Base-by-base conservation (phyloP, 2,113 vertebrate species). In the Lepisosteus oculatus region DNA sequence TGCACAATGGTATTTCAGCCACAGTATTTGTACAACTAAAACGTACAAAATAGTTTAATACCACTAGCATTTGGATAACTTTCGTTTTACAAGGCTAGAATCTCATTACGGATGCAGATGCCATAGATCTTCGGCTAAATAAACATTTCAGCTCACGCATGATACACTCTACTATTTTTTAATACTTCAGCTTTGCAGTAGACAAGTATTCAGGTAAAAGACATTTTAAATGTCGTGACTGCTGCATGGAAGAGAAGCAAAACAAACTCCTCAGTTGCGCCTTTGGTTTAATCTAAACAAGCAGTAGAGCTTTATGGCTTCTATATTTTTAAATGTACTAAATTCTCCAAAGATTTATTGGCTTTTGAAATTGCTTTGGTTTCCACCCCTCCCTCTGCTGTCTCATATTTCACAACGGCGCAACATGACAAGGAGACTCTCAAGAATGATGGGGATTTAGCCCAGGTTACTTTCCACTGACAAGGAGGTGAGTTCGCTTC, bases 401-500 rank as follows among this genome's bases (percentile, higher is more conserved):
- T 11, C 42, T 65, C 62, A 78, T 81, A 72, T 77, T 67, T 79
- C 73, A 73, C 62, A 70, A 65, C 75, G 55, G 59, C 65, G 67
- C 43, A 73, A 66, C 75, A 77, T 57, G 69, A 65, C 70, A 76
- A 43, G 62, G 63, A 55, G 78, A 78, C 67, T 14, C 43, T 43
- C 65, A 72, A 66, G 71, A 76, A 55, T 0, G 13, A 70, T 3
- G 67, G 68, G 65, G 47, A 55, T 83, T 78, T 64, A 6, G 44
- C 43, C 68, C 63, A 54, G 61, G 70, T 72, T 43, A 44, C 29
- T 74, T 68, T 63, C 79, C 81, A 56, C 61, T 55, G 75, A 73
- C 77, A 77, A 80, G 73, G 81, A 84, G 74, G 70, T 71, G 77
- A 77, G 69, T 83, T 79, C 69, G 76, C 83, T 79, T 47, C 75